These are phyloP conservation scores for Deroptyus accipitrinus DNA, from an alignment of 2,113 vertebrate genomes.

Conservation along the genomic window DNA sequence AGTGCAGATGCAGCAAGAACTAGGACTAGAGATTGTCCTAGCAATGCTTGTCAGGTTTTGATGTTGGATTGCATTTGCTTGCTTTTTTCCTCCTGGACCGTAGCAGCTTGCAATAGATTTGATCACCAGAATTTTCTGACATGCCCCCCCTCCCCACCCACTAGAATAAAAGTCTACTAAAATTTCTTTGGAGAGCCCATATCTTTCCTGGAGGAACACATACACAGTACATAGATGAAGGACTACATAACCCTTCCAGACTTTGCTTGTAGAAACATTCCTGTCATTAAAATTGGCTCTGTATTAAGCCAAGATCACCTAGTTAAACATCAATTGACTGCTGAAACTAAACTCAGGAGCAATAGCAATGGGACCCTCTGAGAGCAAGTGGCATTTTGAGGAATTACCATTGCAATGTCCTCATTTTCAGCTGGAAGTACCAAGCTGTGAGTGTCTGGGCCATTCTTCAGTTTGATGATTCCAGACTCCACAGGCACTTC, in stretches of 20 bases:
- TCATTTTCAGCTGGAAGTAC: background rate
- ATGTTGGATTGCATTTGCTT: background rate
- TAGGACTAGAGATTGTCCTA: background rate
- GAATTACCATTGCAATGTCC: background rate
- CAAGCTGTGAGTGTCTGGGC: background rate
- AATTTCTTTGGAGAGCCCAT: background rate
- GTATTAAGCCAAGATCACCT: background rate
- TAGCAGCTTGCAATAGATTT: background rate
- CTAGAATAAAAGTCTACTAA: background rate
- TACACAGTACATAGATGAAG: background rate
- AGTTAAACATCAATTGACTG: background rate
- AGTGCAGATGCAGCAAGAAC: background rate
- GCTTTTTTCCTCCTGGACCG: background rate
- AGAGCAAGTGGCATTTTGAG: background rate
- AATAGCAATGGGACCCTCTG: background rate
- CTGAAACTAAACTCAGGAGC: background rate
- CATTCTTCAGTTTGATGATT: background rate
- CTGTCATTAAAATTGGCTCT: background rate
- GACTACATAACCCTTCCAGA: background rate
- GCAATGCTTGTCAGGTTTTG: background rate
- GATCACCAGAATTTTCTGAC: background rate
- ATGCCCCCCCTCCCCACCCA: too few relatives aligned
- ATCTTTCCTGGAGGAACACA: background rate
- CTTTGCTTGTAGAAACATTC: background rate
- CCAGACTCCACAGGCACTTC: background rate